Percentiles rank a stretch among this genome's conserved stretches.
These are phyloP conservation scores for Osedax frankpressi DNA, from an alignment of 2,888 invertebrate species.

Conservation along the genomic window DNA sequence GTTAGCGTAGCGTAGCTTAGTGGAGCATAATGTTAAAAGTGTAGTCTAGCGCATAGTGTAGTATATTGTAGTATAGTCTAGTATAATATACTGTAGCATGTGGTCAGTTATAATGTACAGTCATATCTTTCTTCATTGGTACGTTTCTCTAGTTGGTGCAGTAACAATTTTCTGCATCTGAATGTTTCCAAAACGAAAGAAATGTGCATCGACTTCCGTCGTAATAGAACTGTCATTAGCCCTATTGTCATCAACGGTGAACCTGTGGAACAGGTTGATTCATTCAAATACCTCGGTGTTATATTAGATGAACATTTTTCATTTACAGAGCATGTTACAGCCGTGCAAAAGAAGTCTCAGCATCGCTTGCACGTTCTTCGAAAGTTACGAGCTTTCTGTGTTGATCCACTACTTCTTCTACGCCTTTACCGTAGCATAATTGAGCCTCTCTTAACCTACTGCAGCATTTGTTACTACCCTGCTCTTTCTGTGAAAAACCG, in stretches of 20 bases:
- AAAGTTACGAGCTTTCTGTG: neutral
- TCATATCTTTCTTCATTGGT: neutral
- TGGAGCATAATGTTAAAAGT: too few species aligned
- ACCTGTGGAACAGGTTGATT: constrained; percentile 1
- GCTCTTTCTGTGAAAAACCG: neutral
- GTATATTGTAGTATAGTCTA: too few species aligned
- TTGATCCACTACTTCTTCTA: neutral
- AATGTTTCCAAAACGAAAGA: neutral
- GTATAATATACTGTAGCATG: too few species aligned
- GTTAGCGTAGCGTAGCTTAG: too few species aligned
- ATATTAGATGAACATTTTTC: neutral
- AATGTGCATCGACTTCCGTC: neutral
- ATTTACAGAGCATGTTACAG: neutral
- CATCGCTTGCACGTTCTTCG: neutral
- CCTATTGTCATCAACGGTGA: neutral
- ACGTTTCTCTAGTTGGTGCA: neutral
- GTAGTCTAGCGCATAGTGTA: too few species aligned
- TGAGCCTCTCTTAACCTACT: neutral
- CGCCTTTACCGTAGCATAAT: neutral
- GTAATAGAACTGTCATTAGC: neutral
- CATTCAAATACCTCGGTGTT: neutral
- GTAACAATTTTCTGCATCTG: neutral
- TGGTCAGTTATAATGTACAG: too few species aligned
- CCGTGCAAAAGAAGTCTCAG: neutral
- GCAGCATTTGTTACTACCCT: neutral